Base-by-base conservation (phyloP, 2,797 vertebrate genomes). In the Geotrypetes seraphini region DNA sequence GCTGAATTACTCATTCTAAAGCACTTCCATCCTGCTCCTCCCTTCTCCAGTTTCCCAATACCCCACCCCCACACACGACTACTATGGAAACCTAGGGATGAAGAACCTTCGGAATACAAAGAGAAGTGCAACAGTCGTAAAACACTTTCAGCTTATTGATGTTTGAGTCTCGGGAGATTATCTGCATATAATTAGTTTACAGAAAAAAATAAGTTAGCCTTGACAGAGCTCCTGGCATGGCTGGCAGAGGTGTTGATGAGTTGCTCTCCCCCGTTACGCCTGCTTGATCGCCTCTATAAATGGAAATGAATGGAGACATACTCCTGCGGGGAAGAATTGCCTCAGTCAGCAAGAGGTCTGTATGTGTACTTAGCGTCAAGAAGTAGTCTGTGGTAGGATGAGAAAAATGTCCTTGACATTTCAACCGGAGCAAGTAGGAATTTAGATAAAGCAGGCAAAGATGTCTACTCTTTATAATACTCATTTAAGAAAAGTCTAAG, bases 111-210 rank as follows among this genome's bases (percentile, higher is more conserved):
- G 23, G 21, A 7, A 47, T 30, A 47, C 32, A 12, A 34, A 36
- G 49, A 52, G 50, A 38, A 31, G 19, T 1, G 11, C 19, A 39
- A 37, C 32, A 19, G 36, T 49, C 47, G 25, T 19, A 33, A 10
- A 29, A 42, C 40, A 49, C 28, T 23, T 58, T 53, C 56, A 45
- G 50, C 63, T 59, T 66, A 66, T 60, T 60, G 60, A 60, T 56
- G 57, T 46, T 60, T 51, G 48, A 44, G 47, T 58, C 69, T 73
- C 69, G 50, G 1, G 46, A 60, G 72, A 65, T 71, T 40, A 63
- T 65, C 53, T 40, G 27, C 25, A 16, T 43, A 40, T 71, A 79
- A 75, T 71, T 75, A 66, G 67, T 79, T 77, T 79, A 71, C 74
- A 70, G 69, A 75, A 75, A 74, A 71, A 40, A 39, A 42, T 33